phyloP scores from a whole-genome alignment of 2,888 invertebrate species.

The Ornithoptera alexandrae region DNA sequence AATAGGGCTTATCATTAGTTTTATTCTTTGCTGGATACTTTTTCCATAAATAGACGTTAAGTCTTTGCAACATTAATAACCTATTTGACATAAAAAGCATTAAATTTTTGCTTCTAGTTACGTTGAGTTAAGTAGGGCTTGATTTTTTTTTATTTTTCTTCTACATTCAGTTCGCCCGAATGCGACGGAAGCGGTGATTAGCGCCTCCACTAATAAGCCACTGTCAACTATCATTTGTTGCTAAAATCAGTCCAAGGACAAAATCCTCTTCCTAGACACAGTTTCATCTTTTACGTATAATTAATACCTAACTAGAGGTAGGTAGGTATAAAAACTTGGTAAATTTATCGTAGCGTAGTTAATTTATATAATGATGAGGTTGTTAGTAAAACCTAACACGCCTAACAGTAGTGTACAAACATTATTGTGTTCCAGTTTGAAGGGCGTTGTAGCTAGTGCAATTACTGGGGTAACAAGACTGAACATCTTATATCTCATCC shows the following conservation, averaged over 20 bases:
- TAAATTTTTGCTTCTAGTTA: slow-evolving; percentile 7
- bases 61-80: neutral
- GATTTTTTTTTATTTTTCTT: slow-evolving; percentile 17
- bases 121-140: slow-evolving; percentile 17
- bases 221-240: slow-evolving; percentile 11
- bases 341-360: too few relatives aligned
- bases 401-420: too few relatives aligned
- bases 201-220: slow-evolving; percentile 14
- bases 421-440: too few relatives aligned
- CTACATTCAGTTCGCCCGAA: slow-evolving; percentile 18
- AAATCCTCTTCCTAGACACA: neutral
- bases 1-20: neutral
- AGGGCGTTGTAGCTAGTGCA: too few relatives aligned
- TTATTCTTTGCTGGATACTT: neutral
- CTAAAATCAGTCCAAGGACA: slow-evolving; percentile 18
- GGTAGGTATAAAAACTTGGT: too few relatives aligned
- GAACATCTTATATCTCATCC: too few relatives aligned
- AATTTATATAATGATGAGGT: too few relatives aligned
- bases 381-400: too few relatives aligned
- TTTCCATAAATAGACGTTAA: neutral
- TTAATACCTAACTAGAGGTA: neutral
- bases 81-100: neutral
- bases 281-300: neutral
- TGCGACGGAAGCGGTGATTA: slow-evolving; percentile 22
- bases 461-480: too few relatives aligned